Conservation (phyloP, 1,140 invertebrate genomes). For the Papilio helenus region DNA sequence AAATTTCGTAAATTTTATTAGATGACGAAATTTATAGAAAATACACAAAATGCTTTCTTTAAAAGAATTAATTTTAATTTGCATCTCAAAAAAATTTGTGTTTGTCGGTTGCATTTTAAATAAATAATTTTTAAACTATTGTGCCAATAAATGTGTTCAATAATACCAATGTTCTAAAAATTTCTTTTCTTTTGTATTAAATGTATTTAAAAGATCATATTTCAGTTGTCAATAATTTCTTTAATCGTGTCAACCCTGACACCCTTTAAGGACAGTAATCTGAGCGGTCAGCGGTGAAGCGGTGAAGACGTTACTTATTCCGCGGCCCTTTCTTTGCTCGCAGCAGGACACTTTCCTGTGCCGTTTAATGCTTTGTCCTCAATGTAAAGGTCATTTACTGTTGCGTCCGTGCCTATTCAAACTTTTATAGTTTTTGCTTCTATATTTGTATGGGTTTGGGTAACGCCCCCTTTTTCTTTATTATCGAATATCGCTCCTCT, state of each 20-base stretch:
- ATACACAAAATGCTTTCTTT: conserved; percentile 26
- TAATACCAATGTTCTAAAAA: no score
- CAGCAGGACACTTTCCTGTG: conserved; percentile 69
- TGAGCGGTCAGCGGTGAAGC: conserved; percentile 62
- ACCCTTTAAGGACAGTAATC: conserved; percentile 44
- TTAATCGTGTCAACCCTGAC: conserved; percentile 47
- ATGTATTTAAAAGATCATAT: no score
- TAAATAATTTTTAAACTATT: neutral
- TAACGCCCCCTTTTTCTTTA: conserved; percentile 63
- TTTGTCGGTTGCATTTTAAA: neutral
- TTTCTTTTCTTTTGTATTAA: no score
- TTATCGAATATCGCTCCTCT: conserved; percentile 60
- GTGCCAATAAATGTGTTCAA: no score
- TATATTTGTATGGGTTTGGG: conserved; percentile 61
- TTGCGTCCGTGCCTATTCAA: conserved; percentile 59
- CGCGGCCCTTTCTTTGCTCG: conserved; percentile 50
- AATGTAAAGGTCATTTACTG: conserved; percentile 70
- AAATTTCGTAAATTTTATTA: neutral
- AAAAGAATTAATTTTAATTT: neutral
- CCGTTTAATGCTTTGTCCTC: conserved; percentile 56
- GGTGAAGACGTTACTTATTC: conserved; percentile 62
- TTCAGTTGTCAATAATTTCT: neutral
- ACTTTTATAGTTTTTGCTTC: conserved; percentile 57
- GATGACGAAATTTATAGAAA: neutral
- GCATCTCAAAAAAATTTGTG: no score